Evolutionary conservation across 2,797 vertebrate species (phyloP).

Genomic region (Mus spretus): DNA sequence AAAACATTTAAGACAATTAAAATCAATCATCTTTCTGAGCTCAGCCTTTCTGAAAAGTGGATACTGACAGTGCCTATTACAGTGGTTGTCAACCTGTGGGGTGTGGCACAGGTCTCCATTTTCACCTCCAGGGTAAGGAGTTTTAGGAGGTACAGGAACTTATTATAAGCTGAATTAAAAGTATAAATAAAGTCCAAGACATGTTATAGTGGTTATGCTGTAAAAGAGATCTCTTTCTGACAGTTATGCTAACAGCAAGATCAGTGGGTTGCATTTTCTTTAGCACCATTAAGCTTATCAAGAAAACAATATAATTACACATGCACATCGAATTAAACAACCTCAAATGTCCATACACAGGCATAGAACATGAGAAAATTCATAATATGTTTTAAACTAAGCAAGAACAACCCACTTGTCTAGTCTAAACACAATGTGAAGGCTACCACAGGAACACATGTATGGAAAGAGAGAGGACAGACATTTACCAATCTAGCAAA

Average conservation of each 20-base stretch:
- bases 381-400: neutral
- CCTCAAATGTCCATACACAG: neutral
- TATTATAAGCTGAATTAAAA: neutral
- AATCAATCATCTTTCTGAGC: constrained; percentile 21
- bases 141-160: neutral
- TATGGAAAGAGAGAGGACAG: neutral
- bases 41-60: neutral
- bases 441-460: neutral
- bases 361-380: neutral
- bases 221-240: neutral
- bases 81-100: neutral
- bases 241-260: neutral
- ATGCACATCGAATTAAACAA: neutral
- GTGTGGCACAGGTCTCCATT: neutral
- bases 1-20: neutral
- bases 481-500: neutral
- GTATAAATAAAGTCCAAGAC: neutral
- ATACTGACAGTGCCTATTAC: neutral
- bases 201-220: neutral
- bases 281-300: neutral
- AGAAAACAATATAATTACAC: neutral
- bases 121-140: neutral
- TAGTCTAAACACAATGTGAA: neutral
- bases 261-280: neutral
- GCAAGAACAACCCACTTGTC: neutral